phyloP scores from a whole-genome alignment of 2,888 invertebrate species.

The Ectemnius lituratus region DNA sequence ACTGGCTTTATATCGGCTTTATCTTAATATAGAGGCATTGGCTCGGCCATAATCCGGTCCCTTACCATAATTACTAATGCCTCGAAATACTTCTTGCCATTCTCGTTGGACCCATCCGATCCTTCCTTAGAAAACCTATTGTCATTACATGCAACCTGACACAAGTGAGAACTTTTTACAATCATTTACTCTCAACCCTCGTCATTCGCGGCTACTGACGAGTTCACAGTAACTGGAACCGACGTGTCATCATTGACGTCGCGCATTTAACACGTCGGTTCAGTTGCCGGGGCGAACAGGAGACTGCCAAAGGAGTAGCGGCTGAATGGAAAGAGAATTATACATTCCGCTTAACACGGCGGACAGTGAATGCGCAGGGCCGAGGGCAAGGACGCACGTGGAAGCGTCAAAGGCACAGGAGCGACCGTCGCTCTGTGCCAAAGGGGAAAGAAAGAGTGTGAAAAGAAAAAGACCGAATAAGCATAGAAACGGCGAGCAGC shows the following conservation, averaged over 20 bases:
- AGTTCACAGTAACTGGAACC: not conserved
- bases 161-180: no score
- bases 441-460: not conserved
- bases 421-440: not conserved
- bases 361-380: constrained; percentile 3
- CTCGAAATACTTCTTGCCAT: not conserved
- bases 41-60: constrained; percentile 22
- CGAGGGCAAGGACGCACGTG: constrained; percentile 11
- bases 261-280: not conserved
- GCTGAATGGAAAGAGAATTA: not conserved
- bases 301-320: not conserved
- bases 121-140: not conserved
- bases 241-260: constrained; percentile 1
- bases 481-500: not conserved
- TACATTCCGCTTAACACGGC: constrained; percentile 10
- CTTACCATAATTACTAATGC: constrained; percentile 24
- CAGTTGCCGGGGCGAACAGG: not conserved
- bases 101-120: not conserved
- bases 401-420: constrained; percentile 7
- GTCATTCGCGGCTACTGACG: not conserved
- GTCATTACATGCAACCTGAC: no score
- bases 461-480: not conserved
- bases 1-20: constrained; percentile 43
- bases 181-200: no score
- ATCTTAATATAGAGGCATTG: constrained; percentile 22